Base-by-base conservation (phyloP, 1,140 invertebrate species). In the Megalonaias nervosa region DNA sequence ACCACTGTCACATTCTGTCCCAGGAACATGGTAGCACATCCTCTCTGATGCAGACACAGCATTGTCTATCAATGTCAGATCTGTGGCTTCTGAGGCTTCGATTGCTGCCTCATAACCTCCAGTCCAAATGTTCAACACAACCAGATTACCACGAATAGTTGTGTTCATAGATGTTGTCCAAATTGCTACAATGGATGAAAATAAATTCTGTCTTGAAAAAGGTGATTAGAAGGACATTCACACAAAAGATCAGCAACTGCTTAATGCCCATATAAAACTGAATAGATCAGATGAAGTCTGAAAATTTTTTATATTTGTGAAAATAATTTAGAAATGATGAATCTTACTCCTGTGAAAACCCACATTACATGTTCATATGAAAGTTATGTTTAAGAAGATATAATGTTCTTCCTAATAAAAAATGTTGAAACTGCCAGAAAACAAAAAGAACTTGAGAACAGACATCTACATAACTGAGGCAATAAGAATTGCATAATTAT, bases 31-130 rank as follows among this genome's bases (percentile, higher is more conserved):
- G 64, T 80, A 86, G 13, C 82, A 85, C 2, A 76, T 61, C 16
- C 88, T 76, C 68, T 90, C 84, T 9, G 82, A 75, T 14, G 85
- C 88, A 57, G 85, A 83, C 23, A 87, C 84, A 16, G 75, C 76
- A 71, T 90, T 90, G 59, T 84, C 68, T 14, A 64, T 59, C 26
- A 90, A 19, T 1, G 81, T 67, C 15, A 88, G 31, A 19, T 80
- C 67, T 1, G 55, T 77, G 15, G 85, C 84, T 14, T 77, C n/a
- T 2, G 83, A 73, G 12, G 80, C 81, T 23, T 88, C 79, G 13
- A 90, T 82, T 6, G 75, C 77, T 19, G 79, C 87, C 65, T 83
- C 76, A 64, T 86, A 89, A 13, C 75, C 31, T 3, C 83, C 85
- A 1, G 83, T 76, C 70, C 80, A 84, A 16, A 83, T 69, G 64